Conservation (phyloP, 1,140 invertebrate species). For the Acromyrmex echinatior region DNA sequence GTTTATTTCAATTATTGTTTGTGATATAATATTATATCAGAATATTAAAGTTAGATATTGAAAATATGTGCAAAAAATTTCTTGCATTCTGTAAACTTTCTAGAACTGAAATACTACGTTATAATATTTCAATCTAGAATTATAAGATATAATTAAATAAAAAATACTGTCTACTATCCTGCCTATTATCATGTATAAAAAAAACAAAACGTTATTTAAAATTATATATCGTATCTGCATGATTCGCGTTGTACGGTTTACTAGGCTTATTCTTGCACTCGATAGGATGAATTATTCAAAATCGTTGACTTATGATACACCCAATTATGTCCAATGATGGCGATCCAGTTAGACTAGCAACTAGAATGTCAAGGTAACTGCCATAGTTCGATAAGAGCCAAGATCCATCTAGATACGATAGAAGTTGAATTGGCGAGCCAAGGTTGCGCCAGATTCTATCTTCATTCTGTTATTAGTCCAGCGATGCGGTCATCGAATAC, state of each 20-base stretch:
- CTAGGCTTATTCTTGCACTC: slow-evolving; percentile 2
- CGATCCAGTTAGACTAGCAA: slow-evolving; percentile 45
- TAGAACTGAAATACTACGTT: background rate
- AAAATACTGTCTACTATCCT: background rate
- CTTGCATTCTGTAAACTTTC: background rate
- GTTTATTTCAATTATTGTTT: background rate
- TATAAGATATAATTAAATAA: background rate
- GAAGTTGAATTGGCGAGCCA: slow-evolving; percentile 48
- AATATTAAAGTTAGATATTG: background rate
- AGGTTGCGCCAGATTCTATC: slow-evolving; percentile 54
- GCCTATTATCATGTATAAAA: background rate
- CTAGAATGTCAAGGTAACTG: slow-evolving; percentile 61
- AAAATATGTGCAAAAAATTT: background rate
- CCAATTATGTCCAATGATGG: slow-evolving; percentile 27
- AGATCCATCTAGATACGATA: slow-evolving; percentile 62
- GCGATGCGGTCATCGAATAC: slow-evolving; percentile 36
- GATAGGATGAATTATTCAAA: slow-evolving; percentile 47
- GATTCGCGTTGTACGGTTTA: background rate
- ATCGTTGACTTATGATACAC: slow-evolving; percentile 56
- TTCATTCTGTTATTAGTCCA: slow-evolving; percentile 49
- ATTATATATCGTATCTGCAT: background rate
- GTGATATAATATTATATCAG: background rate
- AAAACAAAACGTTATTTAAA: slow-evolving; percentile 6
- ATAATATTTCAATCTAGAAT: background rate
- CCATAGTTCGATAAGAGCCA: slow-evolving; percentile 50